Percentiles rank a stretch among this genome's conserved stretches.
Evolutionary conservation across 2,113 vertebrate genomes (phyloP).

Genomic region (Turdus rufiventris): DNA sequence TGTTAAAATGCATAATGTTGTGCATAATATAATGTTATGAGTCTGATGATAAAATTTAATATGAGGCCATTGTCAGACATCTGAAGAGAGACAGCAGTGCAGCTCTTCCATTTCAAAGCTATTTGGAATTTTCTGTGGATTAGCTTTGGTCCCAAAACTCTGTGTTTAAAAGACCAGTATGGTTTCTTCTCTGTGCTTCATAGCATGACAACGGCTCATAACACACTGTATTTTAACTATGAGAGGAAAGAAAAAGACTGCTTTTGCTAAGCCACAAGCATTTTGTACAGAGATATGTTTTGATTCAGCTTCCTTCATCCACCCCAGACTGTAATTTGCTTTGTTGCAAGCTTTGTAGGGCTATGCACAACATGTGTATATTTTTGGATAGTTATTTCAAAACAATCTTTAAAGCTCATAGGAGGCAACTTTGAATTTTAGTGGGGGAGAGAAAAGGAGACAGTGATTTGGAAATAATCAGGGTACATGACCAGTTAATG

Average conservation of each 20-base stretch:
- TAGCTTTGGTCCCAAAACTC: neutral
- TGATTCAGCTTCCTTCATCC: neutral
- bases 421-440: neutral
- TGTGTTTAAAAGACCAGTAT: neutral
- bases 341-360: neutral
- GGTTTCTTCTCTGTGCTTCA: neutral
- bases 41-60: neutral
- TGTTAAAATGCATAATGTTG: neutral
- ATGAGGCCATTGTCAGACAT: neutral
- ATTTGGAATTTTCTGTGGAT: conserved; percentile 6
- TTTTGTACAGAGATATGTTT: conserved; percentile 12
- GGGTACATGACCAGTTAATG: rapidly evolving
- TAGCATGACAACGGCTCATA: neutral
- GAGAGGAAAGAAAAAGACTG: neutral
- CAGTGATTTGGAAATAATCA: neutral
- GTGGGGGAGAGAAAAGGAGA: neutral
- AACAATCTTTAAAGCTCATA: conserved; percentile 4
- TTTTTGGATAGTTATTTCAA: neutral
- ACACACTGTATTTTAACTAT: neutral
- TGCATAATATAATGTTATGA: neutral
- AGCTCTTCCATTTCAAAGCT: conserved; percentile 11
- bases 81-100: neutral
- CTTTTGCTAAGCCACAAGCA: conserved; percentile 13
- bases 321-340: neutral
- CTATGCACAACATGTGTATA: neutral